These are phyloP conservation scores for Desmodus rotundus DNA, from an alignment of 2,113 vertebrate genomes.

Conservation along the genomic window DNA sequence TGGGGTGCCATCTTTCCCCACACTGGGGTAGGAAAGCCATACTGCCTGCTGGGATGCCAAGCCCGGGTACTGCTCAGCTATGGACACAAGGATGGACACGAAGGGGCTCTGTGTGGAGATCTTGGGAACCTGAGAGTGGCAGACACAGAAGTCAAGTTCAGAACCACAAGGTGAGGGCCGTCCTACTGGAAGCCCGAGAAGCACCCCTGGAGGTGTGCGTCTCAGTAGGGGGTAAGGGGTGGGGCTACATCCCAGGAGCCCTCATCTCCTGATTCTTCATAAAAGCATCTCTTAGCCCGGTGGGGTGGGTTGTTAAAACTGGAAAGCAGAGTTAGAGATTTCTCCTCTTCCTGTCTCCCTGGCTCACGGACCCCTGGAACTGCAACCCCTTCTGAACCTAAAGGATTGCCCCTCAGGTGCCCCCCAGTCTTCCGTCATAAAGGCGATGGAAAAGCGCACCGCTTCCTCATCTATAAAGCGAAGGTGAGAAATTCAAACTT, in stretches of 20 bases:
- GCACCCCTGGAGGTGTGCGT: background rate
- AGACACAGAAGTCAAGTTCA: background rate
- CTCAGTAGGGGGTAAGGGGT: background rate
- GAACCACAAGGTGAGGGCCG: background rate
- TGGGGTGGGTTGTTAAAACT: too few relatives aligned
- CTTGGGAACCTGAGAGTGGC: background rate
- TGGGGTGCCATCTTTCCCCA: background rate
- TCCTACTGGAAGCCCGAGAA: background rate
- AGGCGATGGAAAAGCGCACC: background rate
- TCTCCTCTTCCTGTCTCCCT: background rate
- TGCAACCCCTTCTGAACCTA: background rate
- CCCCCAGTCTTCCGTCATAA: background rate
- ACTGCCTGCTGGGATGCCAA: background rate
- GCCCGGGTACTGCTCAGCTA: background rate
- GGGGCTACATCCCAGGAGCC: background rate
- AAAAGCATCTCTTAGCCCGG: background rate
- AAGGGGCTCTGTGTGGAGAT: background rate
- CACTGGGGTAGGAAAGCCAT: background rate
- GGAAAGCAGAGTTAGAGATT: background rate
- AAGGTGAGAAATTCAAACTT: background rate
- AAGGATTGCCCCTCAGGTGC: background rate
- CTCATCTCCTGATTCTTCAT: background rate
- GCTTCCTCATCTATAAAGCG: background rate
- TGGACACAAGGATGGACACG: background rate
- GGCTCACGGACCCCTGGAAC: background rate